Evolutionary conservation across 1,140 invertebrate genomes (phyloP).

Genomic region (Zelostemma sp.): DNA sequence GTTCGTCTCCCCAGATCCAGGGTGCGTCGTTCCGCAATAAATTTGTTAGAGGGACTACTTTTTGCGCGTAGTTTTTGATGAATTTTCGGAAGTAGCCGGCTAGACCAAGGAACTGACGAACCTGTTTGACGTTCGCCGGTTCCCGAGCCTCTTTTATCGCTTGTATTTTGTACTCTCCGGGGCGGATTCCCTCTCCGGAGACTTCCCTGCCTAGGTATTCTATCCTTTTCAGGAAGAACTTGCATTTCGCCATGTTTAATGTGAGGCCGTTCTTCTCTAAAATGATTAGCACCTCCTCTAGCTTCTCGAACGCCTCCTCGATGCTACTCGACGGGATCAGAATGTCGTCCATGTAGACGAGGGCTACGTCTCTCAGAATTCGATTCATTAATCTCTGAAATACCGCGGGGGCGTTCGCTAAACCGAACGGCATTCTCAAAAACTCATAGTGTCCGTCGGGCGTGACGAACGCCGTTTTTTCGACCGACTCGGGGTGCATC

Average conservation of each 20-base stretch:
- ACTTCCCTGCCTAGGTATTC: slow-evolving; percentile 50
- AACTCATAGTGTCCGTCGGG: slow-evolving; percentile 14
- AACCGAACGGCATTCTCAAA: not conserved
- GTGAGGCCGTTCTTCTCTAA: slow-evolving; percentile 25
- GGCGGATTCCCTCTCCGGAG: slow-evolving; percentile 13
- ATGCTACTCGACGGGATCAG: slow-evolving; percentile 20
- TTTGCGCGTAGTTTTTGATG: slow-evolving; percentile 38
- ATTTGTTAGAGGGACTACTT: slow-evolving; percentile 36
- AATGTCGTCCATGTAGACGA: slow-evolving; percentile 6
- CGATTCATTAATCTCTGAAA: slow-evolving; percentile 50
- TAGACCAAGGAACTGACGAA: slow-evolving; percentile 5
- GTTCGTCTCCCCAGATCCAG: too few species aligned
- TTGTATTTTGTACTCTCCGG: too few species aligned
- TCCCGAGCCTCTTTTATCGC: slow-evolving; percentile 19
- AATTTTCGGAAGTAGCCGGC: not conserved
- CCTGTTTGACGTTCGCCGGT: not conserved
- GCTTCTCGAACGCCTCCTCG: slow-evolving; percentile 32
- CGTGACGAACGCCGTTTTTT: slow-evolving; percentile 2
- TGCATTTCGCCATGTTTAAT: slow-evolving; percentile 4
- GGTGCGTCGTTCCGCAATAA: too few species aligned
- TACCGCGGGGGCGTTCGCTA: not conserved
- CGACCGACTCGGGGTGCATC: slow-evolving; percentile 4
- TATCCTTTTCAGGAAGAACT: slow-evolving; percentile 28
- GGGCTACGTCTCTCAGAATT: slow-evolving; percentile 10
- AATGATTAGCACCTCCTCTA: slow-evolving; percentile 36